Percentiles rank a stretch among this genome's conserved stretches.
Evolutionary conservation across 2,888 invertebrate species (phyloP).

Genomic region (Mythimna vitellina): DNA sequence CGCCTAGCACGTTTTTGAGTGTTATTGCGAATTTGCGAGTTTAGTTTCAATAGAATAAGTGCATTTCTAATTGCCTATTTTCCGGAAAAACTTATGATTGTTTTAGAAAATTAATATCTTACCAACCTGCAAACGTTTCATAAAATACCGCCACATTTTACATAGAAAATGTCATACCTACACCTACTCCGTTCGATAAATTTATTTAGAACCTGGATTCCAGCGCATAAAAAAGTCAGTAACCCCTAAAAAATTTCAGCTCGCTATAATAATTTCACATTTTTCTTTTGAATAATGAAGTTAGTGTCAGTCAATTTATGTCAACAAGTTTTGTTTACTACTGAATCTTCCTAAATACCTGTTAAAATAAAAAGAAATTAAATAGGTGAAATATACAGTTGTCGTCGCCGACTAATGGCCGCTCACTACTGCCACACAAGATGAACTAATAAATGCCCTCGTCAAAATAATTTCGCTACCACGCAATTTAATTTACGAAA

Average conservation of each 20-base stretch:
- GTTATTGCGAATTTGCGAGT: conserved; percentile 1
- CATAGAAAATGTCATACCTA: conserved; percentile 7
- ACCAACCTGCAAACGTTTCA: neutral
- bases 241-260: conserved; percentile 29
- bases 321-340: conserved; percentile 53
- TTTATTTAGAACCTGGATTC: conserved; percentile 21
- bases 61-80: neutral
- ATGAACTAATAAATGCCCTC: conserved; percentile 60
- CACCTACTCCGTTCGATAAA: conserved; percentile 4
- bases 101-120: neutral
- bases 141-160: neutral
- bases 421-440: conserved; percentile 60
- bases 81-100: neutral
- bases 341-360: conserved; percentile 29
- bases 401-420: conserved; percentile 57
- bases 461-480: conserved; percentile 53
- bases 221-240: conserved; percentile 42
- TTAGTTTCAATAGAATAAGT: neutral
- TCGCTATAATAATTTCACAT: conserved; percentile 13
- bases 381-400: conserved; percentile 48
- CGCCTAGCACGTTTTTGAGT: conserved; percentile 32
- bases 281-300: conserved; percentile 47
- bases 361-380: conserved; percentile 48
- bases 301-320: conserved; percentile 40
- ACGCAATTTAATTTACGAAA: conserved; percentile 46